Base-by-base conservation (phyloP, 2,797 vertebrate genomes). In the Sebastes miniatus region DNA sequence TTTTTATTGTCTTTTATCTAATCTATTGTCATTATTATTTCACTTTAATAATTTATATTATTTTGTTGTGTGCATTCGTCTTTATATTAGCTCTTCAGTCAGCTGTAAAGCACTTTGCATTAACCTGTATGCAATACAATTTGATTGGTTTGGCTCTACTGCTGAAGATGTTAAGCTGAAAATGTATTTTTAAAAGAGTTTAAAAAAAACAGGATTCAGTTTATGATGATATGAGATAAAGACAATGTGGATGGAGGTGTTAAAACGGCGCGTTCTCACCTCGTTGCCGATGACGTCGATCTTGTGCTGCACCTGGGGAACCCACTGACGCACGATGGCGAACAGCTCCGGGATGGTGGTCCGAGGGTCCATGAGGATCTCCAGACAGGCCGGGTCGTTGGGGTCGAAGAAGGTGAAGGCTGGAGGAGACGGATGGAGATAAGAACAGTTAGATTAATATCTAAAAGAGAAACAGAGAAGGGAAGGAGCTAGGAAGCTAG, bases 351-450 rank as follows among this genome's bases (percentile, higher is more conserved):
- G 96, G 73, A 98, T 89, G 29, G 95, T 96, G 77, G 97, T 98
- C 73, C 87, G 93, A 0, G 96, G 96, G 67, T 98, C 96, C 61
- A 90, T 92, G 34, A 98, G 95, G 91, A 98, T 98, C 88, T 97
- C 97, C 92, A 96, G 89, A 77, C 97, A 98, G 1, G 96, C 97
- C 0, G 96, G 96, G 85, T 98, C 97, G 34, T 97, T 98, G 1
- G 97, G 97, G 87, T 98, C 97, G 27, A 98, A 98, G 93, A 98
- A 98, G 22, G 97, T 98, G 90, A 97, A 98, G 1, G 95, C 97
- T 98, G 88, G 11, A 82, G 59, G 34, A 34, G 34, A 83, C 13
- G 10, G 25, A 11, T 4, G 18, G 27, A 25, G 11, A 31, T 10
- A 8, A 25, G 2, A 22, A 24, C 8, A 25, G 29, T 27, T 27